Conservation (phyloP, 2,888 invertebrate genomes). For the Flexamia atlantica region DNA sequence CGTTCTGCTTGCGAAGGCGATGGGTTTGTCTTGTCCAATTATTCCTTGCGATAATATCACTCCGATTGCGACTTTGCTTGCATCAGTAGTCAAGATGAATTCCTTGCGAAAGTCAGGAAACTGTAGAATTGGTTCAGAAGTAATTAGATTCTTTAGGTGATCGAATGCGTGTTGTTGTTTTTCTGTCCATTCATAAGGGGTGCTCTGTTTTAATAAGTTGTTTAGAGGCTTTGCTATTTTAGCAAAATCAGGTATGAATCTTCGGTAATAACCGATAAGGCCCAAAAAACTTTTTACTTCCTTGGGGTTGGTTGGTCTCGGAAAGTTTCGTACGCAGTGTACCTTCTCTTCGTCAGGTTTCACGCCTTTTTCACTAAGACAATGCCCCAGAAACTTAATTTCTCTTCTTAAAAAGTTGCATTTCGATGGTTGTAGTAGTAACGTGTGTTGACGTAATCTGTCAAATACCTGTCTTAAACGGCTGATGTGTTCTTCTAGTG, state of each 20-base stretch:
- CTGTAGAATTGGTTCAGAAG: slow-evolving; percentile 71
- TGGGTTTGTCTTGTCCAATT: slow-evolving; percentile 71
- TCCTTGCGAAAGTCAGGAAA: slow-evolving; percentile 71
- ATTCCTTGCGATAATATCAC: slow-evolving; percentile 71
- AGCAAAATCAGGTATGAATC: no score
- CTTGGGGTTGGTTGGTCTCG: no score
- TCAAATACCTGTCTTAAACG: slow-evolving; percentile 57
- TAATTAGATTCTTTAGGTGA: slow-evolving; percentile 61
- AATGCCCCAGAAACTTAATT: slow-evolving; percentile 64
- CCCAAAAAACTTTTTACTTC: slow-evolving; percentile 72
- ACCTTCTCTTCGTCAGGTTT: no score
- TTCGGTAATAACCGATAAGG: no score
- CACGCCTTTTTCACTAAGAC: slow-evolving; percentile 62
- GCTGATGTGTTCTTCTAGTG: no score
- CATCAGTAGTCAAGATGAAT: slow-evolving; percentile 72
- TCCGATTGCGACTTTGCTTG: slow-evolving; percentile 70
- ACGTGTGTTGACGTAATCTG: slow-evolving; percentile 41
- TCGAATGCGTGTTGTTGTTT: slow-evolving; percentile 65
- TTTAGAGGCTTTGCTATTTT: no score
- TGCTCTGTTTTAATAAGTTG: slow-evolving; percentile 61
- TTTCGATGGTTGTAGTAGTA: slow-evolving; percentile 11
- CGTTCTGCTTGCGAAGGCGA: slow-evolving; percentile 71
- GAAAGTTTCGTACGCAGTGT: no score
- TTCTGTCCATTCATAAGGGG: slow-evolving; percentile 67
- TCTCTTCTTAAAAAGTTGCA: slow-evolving; percentile 12